A percentile compares a stretch with the other conserved stretches of the same genome.
Conservation (phyloP, 2,797 vertebrate species). For the Oreochromis mossambicus region DNA sequence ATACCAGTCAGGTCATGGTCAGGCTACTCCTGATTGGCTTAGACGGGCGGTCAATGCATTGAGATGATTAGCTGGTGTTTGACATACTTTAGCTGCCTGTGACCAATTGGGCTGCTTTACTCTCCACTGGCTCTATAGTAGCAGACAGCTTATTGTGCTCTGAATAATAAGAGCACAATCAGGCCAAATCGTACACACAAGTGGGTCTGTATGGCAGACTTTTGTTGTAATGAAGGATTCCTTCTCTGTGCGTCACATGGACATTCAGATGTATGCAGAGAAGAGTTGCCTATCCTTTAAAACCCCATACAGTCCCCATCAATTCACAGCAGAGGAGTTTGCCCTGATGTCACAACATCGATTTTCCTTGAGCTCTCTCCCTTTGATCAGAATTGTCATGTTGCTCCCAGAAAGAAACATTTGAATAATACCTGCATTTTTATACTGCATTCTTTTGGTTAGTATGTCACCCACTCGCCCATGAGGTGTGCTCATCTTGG, state of each 20-base stretch:
- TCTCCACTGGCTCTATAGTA: neutral
- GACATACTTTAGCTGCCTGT: neutral
- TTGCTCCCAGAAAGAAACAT: neutral
- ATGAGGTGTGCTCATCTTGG: neutral
- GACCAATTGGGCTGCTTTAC: neutral
- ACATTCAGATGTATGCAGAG: neutral
- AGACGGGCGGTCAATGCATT: conserved; percentile 26
- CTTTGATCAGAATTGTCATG: neutral
- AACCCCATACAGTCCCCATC: neutral
- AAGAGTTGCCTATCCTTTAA: neutral
- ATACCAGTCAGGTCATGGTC: conserved; percentile 17
- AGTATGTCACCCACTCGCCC: neutral
- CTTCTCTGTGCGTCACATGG: neutral
- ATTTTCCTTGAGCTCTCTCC: neutral
- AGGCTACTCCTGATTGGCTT: conserved; percentile 46
- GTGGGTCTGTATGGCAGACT: neutral
- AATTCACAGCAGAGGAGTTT: neutral
- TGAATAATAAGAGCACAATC: neutral
- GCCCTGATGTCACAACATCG: neutral
- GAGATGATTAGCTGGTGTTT: conserved; percentile 34
- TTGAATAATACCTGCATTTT: neutral
- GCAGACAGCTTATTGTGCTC: neutral
- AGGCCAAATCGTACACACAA: neutral
- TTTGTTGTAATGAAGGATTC: neutral
- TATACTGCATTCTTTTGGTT: neutral